These are phyloP conservation scores for Diaprepes abbreviatus DNA, from an alignment of 2,888 invertebrate species.

Conservation along the genomic window DNA sequence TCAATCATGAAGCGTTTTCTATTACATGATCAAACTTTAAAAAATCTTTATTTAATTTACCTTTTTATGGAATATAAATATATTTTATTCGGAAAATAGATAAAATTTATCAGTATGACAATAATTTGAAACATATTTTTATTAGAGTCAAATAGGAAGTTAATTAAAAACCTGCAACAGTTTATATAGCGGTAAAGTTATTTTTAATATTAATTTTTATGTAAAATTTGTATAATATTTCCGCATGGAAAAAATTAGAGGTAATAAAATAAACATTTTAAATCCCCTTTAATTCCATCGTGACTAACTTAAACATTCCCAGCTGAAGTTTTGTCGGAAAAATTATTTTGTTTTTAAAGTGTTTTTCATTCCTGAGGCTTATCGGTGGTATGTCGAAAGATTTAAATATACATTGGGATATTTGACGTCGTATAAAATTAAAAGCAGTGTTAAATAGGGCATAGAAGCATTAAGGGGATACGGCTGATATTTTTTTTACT, in stretches of 20 bases:
- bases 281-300: neutral
- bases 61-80: no score
- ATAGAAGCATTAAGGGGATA: neutral
- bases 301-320: neutral
- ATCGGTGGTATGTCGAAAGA: neutral
- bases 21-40: no score
- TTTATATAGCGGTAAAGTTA: no score
- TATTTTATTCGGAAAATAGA: no score
- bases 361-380: neutral
- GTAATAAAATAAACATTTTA: neutral
- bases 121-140: no score
- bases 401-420: neutral
- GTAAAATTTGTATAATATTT: neutral
- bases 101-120: no score
- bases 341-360: constrained; percentile 4
- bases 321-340: neutral
- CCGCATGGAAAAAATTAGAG: neutral
- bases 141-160: no score
- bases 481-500: no score
- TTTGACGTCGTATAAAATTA: neutral
- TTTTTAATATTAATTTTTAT: neutral
- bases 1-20: no score
- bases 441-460: neutral
- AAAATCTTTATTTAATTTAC: no score
- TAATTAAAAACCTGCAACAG: no score